Conservation (phyloP, 2,888 invertebrate species). For the Zelleria hepariella region DNA sequence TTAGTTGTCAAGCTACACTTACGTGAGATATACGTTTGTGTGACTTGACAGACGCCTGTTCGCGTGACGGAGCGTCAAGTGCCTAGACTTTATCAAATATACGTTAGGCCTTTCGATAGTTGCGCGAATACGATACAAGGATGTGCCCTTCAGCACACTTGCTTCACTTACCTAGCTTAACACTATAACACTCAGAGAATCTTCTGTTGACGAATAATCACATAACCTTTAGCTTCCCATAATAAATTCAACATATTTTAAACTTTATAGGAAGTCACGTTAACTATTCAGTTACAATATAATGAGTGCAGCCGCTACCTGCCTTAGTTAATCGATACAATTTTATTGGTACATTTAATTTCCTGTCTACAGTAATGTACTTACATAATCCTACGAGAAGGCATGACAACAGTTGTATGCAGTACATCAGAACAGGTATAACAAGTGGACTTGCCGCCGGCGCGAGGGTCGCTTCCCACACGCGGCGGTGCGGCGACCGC, state of each 20-base stretch:
- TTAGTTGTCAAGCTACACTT: not conserved
- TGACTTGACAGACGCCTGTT: not conserved
- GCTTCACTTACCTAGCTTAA: not conserved
- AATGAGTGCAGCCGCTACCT: not conserved
- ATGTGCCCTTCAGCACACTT: not conserved
- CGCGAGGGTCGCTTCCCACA: not conserved
- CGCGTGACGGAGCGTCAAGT: not conserved
- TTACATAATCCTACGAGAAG: constrained; percentile 32
- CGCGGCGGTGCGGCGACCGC: not conserved
- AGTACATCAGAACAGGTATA: not conserved
- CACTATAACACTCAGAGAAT: not conserved
- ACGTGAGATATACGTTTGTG: not conserved
- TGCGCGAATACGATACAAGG: not conserved
- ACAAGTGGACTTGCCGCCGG: not conserved
- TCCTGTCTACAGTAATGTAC: constrained; percentile 3
- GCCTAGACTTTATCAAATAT: not conserved
- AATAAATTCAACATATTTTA: not conserved
- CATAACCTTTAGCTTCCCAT: not conserved
- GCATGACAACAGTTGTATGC: constrained; percentile 20
- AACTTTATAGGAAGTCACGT: not conserved
- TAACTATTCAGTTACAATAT: not conserved
- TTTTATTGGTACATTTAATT: constrained; percentile 3
- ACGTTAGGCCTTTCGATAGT: not conserved
- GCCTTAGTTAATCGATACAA: not conserved
- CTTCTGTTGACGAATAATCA: not conserved